Evolutionary conservation across 2,113 vertebrate genomes (phyloP), one percentile per base, ranked within the genome.

Genomic region (Maccullochella peelii): DNA sequence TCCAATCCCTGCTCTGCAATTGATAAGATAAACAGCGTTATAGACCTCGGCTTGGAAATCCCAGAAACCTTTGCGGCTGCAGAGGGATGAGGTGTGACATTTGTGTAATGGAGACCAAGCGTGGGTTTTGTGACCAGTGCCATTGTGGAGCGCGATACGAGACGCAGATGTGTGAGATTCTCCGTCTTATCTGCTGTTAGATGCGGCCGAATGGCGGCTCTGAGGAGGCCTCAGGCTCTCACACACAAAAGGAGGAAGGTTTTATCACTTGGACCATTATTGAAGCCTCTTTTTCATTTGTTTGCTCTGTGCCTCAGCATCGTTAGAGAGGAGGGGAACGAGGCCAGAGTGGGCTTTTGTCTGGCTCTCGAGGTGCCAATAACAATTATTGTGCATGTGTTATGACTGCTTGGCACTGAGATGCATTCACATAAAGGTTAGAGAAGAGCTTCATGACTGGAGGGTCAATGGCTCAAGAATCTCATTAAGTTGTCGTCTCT

Each of bases 81-180:
- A 38, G 54, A 72, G 57, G 72, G 47, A 69, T 40, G 65, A 84
- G 25, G 40, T 57, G 70, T 86, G 86, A 86, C 80, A 73, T 82
- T 79, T 76, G 82, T 74, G 61, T 81, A 72, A 76, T 20, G 69
- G 61, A 63, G 50, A 55, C 66, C 47, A 25, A 76, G 74, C 52
- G 23, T 61, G 4, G 0, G 57, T 63, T 83, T 73, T 73, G 79
- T 82, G 58, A 16, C 36, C 58, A 0, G 15, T 15, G 52, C 68
- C 58, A 12, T 68, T 82, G 78, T 79, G 70, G 8, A 36, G 44
- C 6, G 77, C 12, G 74, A 84, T 58, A 5, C 30, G 38, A 83
- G 68, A 25, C 42, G 0, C 58, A 68, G 73, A 79, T 49, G 49
- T 63, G 63, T 40, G 75, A 85, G 75, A 61, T 50, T 61, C 55